Percentiles rank a stretch among this genome's conserved stretches.
These are phyloP conservation scores for Suncus etruscus DNA, from an alignment of 2,113 vertebrate species.

Conservation along the genomic window DNA sequence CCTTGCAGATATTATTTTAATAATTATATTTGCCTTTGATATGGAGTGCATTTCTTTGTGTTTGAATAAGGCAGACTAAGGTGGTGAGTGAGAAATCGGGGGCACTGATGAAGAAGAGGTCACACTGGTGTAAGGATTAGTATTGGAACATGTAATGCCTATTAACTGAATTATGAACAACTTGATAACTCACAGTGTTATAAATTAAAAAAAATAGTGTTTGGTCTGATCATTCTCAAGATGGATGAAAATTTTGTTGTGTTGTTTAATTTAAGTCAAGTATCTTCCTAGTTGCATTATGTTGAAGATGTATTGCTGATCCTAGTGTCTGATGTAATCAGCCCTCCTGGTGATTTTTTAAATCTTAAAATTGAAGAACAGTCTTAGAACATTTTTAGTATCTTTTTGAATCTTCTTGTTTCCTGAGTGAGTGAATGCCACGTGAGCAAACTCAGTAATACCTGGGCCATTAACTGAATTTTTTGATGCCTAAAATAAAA, in stretches of 20 bases:
- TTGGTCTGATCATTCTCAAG: not conserved
- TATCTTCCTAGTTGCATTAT: not conserved
- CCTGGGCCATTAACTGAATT: not conserved
- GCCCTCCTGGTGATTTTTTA: not conserved
- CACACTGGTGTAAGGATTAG: no score
- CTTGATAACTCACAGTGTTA: no score
- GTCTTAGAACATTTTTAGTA: not conserved
- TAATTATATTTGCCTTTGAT: no score
- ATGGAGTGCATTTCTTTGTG: no score
- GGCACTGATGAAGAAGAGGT: no score
- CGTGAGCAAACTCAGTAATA: rapidly evolving
- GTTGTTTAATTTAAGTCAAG: not conserved
- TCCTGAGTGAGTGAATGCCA: no score
- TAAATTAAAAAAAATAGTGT: not conserved
- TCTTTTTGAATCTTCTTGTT: not conserved
- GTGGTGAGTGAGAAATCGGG: no score
- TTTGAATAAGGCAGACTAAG: no score
- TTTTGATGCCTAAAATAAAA: not conserved
- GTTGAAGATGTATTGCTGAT: not conserved
- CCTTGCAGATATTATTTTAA: no score
- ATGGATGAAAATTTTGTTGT: not conserved
- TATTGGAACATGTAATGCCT: no score
- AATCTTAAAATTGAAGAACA: slow-evolving; percentile 33
- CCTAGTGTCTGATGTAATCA: not conserved
- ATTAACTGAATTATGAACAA: no score